Conservation (phyloP, 2,113 vertebrate species). For the Kryptolebias marmoratus region DNA sequence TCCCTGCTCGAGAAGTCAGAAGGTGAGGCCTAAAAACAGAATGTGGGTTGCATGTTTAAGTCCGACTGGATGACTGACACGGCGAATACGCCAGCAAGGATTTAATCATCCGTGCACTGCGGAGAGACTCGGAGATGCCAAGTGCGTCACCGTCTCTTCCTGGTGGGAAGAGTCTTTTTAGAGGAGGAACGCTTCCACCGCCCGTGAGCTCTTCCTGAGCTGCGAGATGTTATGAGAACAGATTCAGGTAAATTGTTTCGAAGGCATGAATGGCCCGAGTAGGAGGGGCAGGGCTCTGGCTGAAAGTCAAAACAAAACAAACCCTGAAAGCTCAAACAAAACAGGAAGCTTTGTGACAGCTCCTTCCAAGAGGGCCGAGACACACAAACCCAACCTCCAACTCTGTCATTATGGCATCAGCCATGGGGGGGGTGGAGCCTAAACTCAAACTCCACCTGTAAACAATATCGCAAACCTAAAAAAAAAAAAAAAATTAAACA, state of each 20-base stretch:
- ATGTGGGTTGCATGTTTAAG: slow-evolving; percentile 37
- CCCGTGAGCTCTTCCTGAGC: slow-evolving; percentile 30
- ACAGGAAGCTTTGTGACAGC: slow-evolving; percentile 61
- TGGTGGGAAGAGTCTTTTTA: not conserved
- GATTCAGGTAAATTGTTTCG: slow-evolving; percentile 45
- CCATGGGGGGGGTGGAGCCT: not conserved
- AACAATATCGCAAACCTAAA: not conserved
- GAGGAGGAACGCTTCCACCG: slow-evolving; percentile 9
- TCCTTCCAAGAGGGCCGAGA: slow-evolving; percentile 29
- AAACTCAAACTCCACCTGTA: not conserved
- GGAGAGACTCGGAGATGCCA: slow-evolving; percentile 28
- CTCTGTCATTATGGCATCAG: slow-evolving; percentile 17
- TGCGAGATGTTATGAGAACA: slow-evolving; percentile 26
- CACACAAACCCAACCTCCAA: slow-evolving; percentile 17
- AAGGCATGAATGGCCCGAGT: not conserved
- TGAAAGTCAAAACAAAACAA: slow-evolving; percentile 53
- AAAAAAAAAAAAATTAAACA: too few species aligned
- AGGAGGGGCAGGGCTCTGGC: slow-evolving; percentile 21
- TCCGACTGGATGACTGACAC: not conserved
- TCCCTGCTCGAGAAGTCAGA: not conserved
- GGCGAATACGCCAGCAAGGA: slow-evolving; percentile 12
- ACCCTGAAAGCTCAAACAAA: slow-evolving; percentile 46
- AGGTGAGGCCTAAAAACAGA: slow-evolving; percentile 42
- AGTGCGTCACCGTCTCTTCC: slow-evolving; percentile 29
- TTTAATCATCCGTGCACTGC: slow-evolving; percentile 33